Evolutionary conservation across 2,797 vertebrate genomes (phyloP).

Genomic region (Carcharodon carcharias): DNA sequence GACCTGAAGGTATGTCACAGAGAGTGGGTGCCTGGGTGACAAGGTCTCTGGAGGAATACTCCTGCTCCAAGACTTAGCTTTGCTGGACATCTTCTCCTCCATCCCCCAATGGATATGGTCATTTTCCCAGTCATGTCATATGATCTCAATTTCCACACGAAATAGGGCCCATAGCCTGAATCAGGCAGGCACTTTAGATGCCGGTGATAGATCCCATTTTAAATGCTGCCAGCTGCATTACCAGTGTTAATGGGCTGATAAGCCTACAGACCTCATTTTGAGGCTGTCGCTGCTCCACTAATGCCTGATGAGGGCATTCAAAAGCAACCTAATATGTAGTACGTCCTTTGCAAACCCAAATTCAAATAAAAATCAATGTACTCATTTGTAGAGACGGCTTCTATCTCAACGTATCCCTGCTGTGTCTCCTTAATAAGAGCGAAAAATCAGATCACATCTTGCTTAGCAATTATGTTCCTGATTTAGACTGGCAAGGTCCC

Average conservation of each 20-base stretch:
- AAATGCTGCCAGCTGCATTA: not conserved
- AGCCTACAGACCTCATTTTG: not conserved
- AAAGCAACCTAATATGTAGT: not conserved
- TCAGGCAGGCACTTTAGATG: not conserved
- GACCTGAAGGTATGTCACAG: too few species aligned
- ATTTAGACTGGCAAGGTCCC: not conserved
- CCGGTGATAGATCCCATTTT: not conserved
- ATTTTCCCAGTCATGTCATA: not conserved
- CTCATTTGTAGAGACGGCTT: not conserved
- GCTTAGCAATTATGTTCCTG: not conserved
- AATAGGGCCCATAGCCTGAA: not conserved
- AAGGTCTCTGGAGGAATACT: too few species aligned
- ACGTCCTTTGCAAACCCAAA: not conserved
- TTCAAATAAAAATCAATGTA: not conserved
- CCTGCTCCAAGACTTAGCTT: not conserved
- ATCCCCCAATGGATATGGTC: not conserved
- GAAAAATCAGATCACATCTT: not conserved
- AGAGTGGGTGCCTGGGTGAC: too few species aligned
- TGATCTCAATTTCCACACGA: not conserved
- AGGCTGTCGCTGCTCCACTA: not conserved
- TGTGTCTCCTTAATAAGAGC: not conserved
- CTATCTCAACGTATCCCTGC: not conserved
- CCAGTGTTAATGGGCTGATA: not conserved
- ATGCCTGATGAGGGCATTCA: not conserved
- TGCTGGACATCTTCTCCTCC: not conserved